Percentiles rank a stretch among this genome's conserved stretches.
phyloP scores from a whole-genome alignment of 2,113 vertebrate species.

The Chaetops frenatus region DNA sequence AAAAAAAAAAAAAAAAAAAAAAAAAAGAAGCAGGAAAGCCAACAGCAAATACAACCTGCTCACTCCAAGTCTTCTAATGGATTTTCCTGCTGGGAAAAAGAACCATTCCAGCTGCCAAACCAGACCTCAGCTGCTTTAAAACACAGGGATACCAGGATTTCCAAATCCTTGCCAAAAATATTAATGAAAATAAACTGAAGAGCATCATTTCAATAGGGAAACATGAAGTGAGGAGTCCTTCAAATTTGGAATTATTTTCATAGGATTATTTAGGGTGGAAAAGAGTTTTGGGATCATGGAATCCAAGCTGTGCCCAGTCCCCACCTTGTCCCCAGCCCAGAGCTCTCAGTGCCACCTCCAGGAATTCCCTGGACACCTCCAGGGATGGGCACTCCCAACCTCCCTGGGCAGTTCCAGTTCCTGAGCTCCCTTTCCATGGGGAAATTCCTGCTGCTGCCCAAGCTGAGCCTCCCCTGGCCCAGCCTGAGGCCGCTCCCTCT shows the following conservation, averaged over 20 bases:
- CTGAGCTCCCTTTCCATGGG: neutral
- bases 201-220: neutral
- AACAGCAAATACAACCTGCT: neutral
- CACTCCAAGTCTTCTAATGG: neutral
- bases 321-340: neutral
- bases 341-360: neutral
- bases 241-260: neutral
- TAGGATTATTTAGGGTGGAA: no score
- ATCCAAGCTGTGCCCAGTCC: rapidly evolving
- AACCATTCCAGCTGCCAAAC: neutral
- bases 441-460: neutral
- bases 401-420: neutral
- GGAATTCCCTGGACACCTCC: neutral
- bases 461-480: neutral
- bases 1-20: neutral
- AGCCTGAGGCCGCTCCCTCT: neutral
- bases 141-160: neutral
- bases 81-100: neutral
- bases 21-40: neutral
- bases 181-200: neutral
- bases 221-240: rapidly evolving
- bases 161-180: neutral
- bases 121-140: neutral
- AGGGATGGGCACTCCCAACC: neutral
- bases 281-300: neutral